phyloP scores from a whole-genome alignment of 2,797 vertebrate species.

The Enteromius afrohamiltoni region DNA sequence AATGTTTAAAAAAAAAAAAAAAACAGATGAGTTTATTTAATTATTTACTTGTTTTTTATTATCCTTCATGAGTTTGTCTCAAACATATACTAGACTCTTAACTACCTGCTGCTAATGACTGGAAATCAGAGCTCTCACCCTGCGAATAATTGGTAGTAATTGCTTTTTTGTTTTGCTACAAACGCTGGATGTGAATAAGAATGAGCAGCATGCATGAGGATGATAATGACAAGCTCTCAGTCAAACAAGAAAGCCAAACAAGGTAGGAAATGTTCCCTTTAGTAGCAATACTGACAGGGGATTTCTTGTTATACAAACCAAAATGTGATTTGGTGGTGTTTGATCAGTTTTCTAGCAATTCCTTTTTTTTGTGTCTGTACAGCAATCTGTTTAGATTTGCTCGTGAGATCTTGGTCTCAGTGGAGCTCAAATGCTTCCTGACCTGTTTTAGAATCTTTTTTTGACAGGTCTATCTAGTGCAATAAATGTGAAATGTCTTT shows the following conservation, averaged over 20 bases:
- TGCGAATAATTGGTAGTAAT: slow-evolving; percentile 73
- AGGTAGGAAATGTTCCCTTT: slow-evolving; percentile 25
- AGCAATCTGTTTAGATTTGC: slow-evolving; percentile 21
- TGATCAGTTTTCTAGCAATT: not conserved
- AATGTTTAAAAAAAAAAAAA: slow-evolving; percentile 28
- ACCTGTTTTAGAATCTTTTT: slow-evolving; percentile 10
- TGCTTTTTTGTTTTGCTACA: slow-evolving; percentile 70
- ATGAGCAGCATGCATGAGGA: slow-evolving; percentile 49
- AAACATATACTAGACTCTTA: slow-evolving; percentile 58
- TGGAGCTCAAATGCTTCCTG: slow-evolving; percentile 4
- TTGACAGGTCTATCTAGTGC: not conserved
- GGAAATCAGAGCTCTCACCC: slow-evolving; percentile 68
- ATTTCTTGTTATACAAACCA: slow-evolving; percentile 25
- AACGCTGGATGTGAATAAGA: slow-evolving; percentile 62
- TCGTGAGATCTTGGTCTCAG: not conserved
- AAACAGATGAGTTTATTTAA: slow-evolving; percentile 16
- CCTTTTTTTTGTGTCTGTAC: not conserved
- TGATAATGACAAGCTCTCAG: slow-evolving; percentile 46
- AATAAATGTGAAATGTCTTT: slow-evolving; percentile 16
- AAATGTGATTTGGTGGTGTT: slow-evolving; percentile 1
- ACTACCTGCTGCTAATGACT: slow-evolving; percentile 71
- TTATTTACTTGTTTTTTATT: slow-evolving; percentile 17
- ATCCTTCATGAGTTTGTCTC: slow-evolving; percentile 58
- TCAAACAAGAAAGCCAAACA: slow-evolving; percentile 39
- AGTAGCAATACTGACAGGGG: not conserved